These are phyloP conservation scores for Halesus radiatus DNA, from an alignment of 1,140 invertebrate species.

Conservation along the genomic window DNA sequence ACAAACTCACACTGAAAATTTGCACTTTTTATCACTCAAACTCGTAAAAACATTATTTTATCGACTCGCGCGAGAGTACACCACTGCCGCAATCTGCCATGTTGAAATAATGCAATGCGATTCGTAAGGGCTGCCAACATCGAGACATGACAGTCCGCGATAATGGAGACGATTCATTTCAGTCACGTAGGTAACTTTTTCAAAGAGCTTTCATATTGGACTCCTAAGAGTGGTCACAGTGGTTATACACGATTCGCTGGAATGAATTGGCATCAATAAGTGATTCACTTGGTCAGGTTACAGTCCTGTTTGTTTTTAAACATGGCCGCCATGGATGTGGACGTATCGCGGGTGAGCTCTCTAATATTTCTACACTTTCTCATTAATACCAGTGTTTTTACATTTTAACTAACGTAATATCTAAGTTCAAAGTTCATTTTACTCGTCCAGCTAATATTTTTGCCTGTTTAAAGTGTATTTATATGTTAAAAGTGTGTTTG, in stretches of 20 bases:
- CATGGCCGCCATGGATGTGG: conserved; percentile 56
- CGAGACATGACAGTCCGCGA: conserved; percentile 39
- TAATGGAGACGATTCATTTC: neutral
- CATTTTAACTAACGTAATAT: neutral
- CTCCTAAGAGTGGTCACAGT: too few species aligned
- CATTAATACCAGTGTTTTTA: neutral
- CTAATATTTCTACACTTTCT: conserved; percentile 26
- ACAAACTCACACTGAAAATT: conserved; percentile 58
- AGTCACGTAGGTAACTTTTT: too few species aligned
- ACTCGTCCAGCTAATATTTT: neutral
- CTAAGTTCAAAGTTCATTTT: neutral
- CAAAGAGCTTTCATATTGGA: too few species aligned
- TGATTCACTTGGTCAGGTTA: conserved; percentile 22
- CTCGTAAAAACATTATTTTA: conserved; percentile 70
- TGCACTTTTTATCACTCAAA: conserved; percentile 53
- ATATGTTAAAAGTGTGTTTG: conserved; percentile 10
- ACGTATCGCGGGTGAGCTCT: conserved; percentile 50
- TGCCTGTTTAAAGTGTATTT: neutral
- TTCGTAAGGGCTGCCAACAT: conserved; percentile 40
- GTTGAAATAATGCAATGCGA: conserved; percentile 61
- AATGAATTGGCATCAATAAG: neutral
- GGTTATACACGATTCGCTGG: too few species aligned
- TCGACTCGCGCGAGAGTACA: conserved; percentile 70
- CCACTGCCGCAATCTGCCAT: conserved; percentile 70
- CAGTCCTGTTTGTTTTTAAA: conserved; percentile 47